A percentile compares a stretch with the other conserved stretches of the same genome.
phyloP scores from a whole-genome alignment of 2,113 vertebrate species.

The Vimba vimba region DNA sequence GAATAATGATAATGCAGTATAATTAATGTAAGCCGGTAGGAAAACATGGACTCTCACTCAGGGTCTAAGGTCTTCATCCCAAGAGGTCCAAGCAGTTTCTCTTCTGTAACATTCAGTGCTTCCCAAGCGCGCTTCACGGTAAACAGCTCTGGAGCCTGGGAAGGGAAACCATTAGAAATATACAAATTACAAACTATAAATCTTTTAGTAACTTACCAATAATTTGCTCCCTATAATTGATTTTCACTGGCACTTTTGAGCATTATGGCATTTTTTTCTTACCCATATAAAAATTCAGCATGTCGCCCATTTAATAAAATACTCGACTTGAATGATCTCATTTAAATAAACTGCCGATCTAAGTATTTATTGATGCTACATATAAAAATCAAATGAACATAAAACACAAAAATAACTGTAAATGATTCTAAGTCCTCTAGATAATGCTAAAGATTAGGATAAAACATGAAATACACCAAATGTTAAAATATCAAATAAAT shows the following conservation, averaged over 20 bases:
- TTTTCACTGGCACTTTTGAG: not conserved
- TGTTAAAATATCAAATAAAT: not conserved
- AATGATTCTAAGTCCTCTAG: not conserved
- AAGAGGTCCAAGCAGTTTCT: slow-evolving; percentile 92
- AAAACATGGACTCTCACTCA: slow-evolving; percentile 76
- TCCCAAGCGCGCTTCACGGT: slow-evolving; percentile 86
- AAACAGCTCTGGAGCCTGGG: slow-evolving; percentile 93
- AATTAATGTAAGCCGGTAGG: not conserved
- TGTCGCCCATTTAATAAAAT: not conserved
- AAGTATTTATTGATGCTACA: not conserved
- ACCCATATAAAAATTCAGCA: not conserved
- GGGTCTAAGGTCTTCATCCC: slow-evolving; percentile 98
- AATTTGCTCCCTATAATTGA: not conserved
- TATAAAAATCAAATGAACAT: not conserved
- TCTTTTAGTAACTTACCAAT: not conserved
- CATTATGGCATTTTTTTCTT: not conserved
- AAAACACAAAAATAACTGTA: not conserved
- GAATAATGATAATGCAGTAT: not conserved
- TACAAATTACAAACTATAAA: not conserved
- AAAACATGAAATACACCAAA: not conserved
- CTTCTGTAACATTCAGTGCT: slow-evolving; percentile 84
- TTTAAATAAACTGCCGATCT: not conserved
- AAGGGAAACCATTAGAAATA: not conserved
- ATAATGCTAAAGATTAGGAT: not conserved
- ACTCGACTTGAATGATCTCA: not conserved